phyloP scores from a whole-genome alignment of 2,888 invertebrate genomes.

The Volucella zonaria region DNA sequence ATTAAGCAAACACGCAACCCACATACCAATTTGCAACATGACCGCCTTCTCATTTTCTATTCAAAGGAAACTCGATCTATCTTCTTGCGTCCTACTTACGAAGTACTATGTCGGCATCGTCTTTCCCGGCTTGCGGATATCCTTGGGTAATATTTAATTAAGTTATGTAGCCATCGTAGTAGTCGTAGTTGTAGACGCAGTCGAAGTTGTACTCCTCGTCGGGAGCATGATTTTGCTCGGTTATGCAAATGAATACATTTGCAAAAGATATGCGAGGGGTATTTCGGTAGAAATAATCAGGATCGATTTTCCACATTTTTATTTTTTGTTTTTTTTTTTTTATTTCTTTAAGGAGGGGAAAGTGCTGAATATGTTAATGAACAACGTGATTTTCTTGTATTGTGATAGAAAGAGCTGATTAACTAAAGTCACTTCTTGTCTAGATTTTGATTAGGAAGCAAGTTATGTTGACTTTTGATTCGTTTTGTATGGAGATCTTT shows the following conservation, averaged over 20 bases:
- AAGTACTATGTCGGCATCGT: slow-evolving; percentile 11
- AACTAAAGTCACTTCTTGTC: too few relatives aligned
- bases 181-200: neutral
- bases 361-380: too few relatives aligned
- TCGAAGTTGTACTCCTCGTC: too few relatives aligned
- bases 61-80: slow-evolving; percentile 15
- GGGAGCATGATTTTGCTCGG: slow-evolving; percentile 1
- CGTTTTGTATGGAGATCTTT: too few relatives aligned
- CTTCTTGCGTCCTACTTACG: neutral
- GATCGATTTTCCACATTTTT: neutral
- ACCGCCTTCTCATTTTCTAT: slow-evolving; percentile 34
- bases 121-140: slow-evolving; percentile 4
- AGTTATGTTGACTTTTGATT: too few relatives aligned
- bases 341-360: too few relatives aligned
- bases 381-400: too few relatives aligned
- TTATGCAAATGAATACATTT: slow-evolving; percentile 22
- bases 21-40: slow-evolving; percentile 49
- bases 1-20: slow-evolving; percentile 38
- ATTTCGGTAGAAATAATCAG: neutral
- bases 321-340: too few relatives aligned
- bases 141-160: slow-evolving; percentile 41
- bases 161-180: slow-evolving; percentile 3
- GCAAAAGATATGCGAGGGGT: neutral
- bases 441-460: too few relatives aligned
- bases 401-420: too few relatives aligned